Conservation (phyloP, 2,888 invertebrate genomes). For the Melinaea menophilus region DNA sequence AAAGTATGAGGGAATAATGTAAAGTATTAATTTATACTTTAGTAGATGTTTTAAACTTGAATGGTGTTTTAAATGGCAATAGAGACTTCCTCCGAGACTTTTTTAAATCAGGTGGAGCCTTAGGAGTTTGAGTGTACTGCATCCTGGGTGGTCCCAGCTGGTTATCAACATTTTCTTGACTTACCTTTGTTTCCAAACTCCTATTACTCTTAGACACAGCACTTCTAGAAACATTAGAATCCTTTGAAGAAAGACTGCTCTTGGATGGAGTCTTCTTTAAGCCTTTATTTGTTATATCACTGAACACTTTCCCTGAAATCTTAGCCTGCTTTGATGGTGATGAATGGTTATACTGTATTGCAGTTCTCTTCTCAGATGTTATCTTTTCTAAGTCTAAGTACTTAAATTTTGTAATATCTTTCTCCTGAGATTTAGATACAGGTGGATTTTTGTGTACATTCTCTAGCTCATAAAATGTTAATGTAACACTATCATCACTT, state of each 20-base stretch:
- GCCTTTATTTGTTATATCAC: constrained; percentile 56
- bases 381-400: constrained; percentile 63
- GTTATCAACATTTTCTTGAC: constrained; percentile 48
- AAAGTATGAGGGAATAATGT: neutral
- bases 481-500: constrained; percentile 71
- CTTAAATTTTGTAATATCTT: constrained; percentile 66
- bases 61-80: constrained; percentile 71
- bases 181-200: constrained; percentile 53
- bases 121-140: constrained; percentile 50
- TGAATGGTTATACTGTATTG: constrained; percentile 56
- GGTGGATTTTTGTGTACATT: constrained; percentile 50
- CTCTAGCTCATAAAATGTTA: constrained; percentile 71
- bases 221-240: constrained; percentile 52
- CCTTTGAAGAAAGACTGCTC: constrained; percentile 56
- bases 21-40: constrained; percentile 45
- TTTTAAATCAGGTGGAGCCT: constrained; percentile 52
- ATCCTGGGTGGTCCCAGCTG: constrained; percentile 49
- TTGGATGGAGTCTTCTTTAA: constrained; percentile 68
- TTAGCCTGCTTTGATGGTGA: constrained; percentile 69
- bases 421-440: constrained; percentile 41
- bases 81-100: constrained; percentile 65
- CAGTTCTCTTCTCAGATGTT: constrained; percentile 57
- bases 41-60: constrained; percentile 65
- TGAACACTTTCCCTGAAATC: constrained; percentile 48
- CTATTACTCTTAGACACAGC: constrained; percentile 55